Evolutionary conservation across 2,797 vertebrate genomes (phyloP), one percentile per base, ranked within the genome.

Genomic region (Sciurus carolinensis): DNA sequence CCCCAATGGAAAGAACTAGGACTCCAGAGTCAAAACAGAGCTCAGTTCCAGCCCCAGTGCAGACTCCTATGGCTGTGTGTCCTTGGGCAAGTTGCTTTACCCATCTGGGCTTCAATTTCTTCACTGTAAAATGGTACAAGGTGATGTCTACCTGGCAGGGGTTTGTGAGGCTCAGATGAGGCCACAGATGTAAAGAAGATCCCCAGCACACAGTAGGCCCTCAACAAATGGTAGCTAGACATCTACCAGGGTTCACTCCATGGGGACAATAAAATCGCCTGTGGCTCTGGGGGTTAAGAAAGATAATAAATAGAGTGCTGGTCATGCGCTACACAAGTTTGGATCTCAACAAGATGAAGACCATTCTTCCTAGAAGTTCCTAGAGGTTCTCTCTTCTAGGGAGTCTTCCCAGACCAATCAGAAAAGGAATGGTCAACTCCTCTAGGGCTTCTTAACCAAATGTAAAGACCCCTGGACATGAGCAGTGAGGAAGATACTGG

Each of bases 121-220:
- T 85, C 77, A 17, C 20, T 66, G 33, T 67, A 87, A 73, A 95
- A 80, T 73, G 17, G 18, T 57, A 1, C 15, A 75, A 59, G 8
- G 0, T 7, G 47, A 39, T 81, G 69, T 2, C 39, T 36, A 44
- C 33, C 18, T 77, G 84, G 75, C n/a, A 59, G 59, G 26, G 13
- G 57, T 95, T 83, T 73, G 82, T 52, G 39, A 95, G 42, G 80
- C 33, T 87, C n/a, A 88, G 72, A 33, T 3, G 13, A 84, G 22
- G 73, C 47, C 15, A 42, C 15, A 88, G 4, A 2, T 8, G 28
- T 88, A 87, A 82, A 94, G 54, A 62, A 91, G 44, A 50, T 17
- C 50, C 15, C 33, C 12, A 50, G 54, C n/a, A 94, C 64, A 75
- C 8, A 91, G 22, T 17, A 71, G 66, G 36, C 22, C 62, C 30